Evolutionary conservation across 2,888 invertebrate species (phyloP), one percentile per base, ranked within the genome.

Genomic region (Scotopteryx bipunctaria): DNA sequence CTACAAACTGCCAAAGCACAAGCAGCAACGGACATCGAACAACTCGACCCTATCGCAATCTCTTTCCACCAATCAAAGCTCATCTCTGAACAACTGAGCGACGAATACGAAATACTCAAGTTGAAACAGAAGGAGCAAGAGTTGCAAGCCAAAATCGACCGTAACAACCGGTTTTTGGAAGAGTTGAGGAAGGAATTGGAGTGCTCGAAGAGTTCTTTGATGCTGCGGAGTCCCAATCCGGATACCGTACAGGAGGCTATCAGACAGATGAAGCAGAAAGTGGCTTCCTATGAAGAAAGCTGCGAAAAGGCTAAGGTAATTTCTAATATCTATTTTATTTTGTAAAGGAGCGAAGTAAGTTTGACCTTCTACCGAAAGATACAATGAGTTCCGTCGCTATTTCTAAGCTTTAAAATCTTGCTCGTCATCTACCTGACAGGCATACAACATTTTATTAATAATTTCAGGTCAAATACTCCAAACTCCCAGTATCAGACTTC

Each of bases 281-380:
- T 89, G 0, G 72, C 65, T 5, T 80, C 81, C 0, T 91, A 90
- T 67, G 86, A 88, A 53, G 83, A 87, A 45, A 86, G 73, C 50
- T 83, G 72, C 57, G 78, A 78, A 6, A 81, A 81, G 35, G 78
- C 82, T 1, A 84, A 78, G 80, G 91, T 91, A 67, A 47, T 58
- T 31, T n/a, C n/a, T n/a, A n/a, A n/a, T n/a, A n/a, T n/a, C n/a
- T n/a, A n/a, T n/a, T n/a, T n/a, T n/a, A n/a, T n/a, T n/a, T n/a
- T n/a, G n/a, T n/a, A n/a, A n/a, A n/a, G n/a, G n/a, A n/a, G n/a
- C n/a, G n/a, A n/a, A n/a, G n/a, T n/a, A n/a, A n/a, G n/a, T n/a
- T n/a, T n/a, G n/a, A n/a, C n/a, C n/a, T n/a, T n/a, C n/a, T n/a
- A n/a, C n/a, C n/a, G n/a, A n/a, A n/a, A n/a, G n/a, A n/a, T n/a